Base-by-base conservation (phyloP, 2,797 vertebrate genomes). In the Peromyscus melanophrys region DNA sequence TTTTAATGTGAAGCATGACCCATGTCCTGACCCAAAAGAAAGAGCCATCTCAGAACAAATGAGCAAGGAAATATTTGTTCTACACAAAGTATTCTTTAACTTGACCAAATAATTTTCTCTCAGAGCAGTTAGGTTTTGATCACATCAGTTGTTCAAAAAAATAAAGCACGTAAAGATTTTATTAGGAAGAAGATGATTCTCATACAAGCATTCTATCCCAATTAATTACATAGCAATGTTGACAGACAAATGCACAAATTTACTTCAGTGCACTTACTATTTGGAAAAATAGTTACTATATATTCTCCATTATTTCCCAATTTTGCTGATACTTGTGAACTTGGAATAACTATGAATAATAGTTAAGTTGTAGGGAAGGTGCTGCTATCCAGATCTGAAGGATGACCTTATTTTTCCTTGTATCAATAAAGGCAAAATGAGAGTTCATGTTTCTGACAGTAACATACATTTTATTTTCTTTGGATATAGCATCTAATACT, bases 281-380 rank as follows among this genome's bases (percentile, higher is more conserved):
- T 84, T 65, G 37, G 2, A 86, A 34, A 80, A 82, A 73, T 80
- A 89, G 71, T 16, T 91, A 17, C 31, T 46, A 59, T 40, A 43
- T 81, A 61, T 49, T 71, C 27, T 73, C 17, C 23, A 37, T 55
- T 83, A 49, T 83, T 75, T 75, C 9, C 4, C 78, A 59, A 11
- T 59, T 71, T 80, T 71, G 27, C 4, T 9, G 76, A 77, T 92
- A 31, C 10, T 84, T 96, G 21, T 93, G 46, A 94, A 89, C 86
- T 75, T 49, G 31, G 7, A 86, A 83, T 43, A 86, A 63, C 21
- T 80, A 21, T 69, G 31, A 90, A 46, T 61, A 78, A 57, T 25
- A 76, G 27, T 69, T 82, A 92, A 76, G 49, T 31, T 89, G 12
- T 76, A 94, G 83, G 40, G 29, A 16, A 37, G n/a, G 55, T n/a